These are phyloP conservation scores for Tortricodes alternella DNA, from an alignment of 2,888 invertebrate species.

Conservation along the genomic window DNA sequence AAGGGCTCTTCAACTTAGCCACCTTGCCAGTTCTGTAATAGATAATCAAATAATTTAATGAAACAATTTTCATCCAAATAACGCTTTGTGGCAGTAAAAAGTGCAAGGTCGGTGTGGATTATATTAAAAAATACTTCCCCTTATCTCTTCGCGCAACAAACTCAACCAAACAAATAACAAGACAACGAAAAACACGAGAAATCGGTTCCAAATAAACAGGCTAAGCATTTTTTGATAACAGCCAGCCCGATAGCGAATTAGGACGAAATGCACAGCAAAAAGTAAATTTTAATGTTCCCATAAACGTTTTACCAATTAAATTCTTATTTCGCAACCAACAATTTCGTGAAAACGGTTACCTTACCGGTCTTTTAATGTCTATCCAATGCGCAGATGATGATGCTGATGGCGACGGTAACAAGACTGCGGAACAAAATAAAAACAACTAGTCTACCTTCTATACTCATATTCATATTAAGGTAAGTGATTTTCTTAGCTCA, in stretches of 20 bases:
- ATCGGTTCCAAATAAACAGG: conserved; percentile 43
- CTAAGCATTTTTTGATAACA: conserved; percentile 48
- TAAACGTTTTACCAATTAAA: conserved; percentile 28
- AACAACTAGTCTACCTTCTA: not conserved
- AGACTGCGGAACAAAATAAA: not conserved
- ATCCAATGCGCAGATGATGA: conserved; percentile 10
- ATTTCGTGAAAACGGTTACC: conserved; percentile 23
- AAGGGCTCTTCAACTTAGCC: no score
- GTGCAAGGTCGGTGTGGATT: no score
- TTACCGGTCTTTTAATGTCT: conserved; percentile 21
- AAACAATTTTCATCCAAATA: no score
- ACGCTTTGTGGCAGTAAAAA: no score
- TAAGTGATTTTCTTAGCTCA: no score
- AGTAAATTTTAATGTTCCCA: conserved; percentile 33
- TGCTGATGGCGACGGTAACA: not conserved
- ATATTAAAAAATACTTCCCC: no score
- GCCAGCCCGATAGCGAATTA: conserved; percentile 39
- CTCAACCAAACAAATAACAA: conserved; percentile 29
- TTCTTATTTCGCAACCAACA: conserved; percentile 20
- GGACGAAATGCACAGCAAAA: conserved; percentile 35
- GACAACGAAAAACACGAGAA: conserved; percentile 34
- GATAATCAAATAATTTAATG: no score
- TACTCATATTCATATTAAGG: not conserved
- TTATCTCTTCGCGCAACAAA: not conserved
- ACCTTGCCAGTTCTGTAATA: no score